Conservation (phyloP, 2,797 vertebrate genomes). For the Anguilla pacifica region DNA sequence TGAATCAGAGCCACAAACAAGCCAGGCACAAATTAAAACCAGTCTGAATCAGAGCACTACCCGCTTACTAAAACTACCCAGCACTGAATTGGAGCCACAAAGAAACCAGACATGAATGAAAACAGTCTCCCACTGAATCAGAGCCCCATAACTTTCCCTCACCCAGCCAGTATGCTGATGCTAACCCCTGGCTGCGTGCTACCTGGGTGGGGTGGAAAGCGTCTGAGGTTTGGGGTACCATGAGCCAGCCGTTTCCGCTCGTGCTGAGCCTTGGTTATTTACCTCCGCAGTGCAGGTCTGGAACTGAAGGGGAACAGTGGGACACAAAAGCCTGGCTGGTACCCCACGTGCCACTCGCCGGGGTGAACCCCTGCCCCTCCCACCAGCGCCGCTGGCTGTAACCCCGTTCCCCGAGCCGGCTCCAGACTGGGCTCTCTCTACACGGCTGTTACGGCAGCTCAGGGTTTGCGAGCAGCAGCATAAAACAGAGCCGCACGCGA, state of each 20-base stretch:
- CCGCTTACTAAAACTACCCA: neutral
- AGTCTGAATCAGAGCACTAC: neutral
- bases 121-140: neutral
- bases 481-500: neutral
- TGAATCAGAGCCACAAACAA: neutral
- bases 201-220: neutral
- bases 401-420: neutral
- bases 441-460: neutral
- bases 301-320: neutral
- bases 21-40: neutral
- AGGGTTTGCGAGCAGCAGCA: neutral
- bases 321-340: slow-evolving; percentile 1
- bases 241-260: neutral
- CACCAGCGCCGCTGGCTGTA: neutral
- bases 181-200: neutral
- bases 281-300: neutral
- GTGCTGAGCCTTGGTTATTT: neutral
- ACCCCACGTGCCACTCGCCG: neutral
- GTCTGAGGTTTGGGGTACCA: neutral
- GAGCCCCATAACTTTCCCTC: neutral
- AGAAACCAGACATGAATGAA: neutral
- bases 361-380: neutral
- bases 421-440: neutral
- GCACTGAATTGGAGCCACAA: neutral
- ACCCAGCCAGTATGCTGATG: neutral